Conservation (phyloP, 2,113 vertebrate species). For the Leptocoma aspasia region DNA sequence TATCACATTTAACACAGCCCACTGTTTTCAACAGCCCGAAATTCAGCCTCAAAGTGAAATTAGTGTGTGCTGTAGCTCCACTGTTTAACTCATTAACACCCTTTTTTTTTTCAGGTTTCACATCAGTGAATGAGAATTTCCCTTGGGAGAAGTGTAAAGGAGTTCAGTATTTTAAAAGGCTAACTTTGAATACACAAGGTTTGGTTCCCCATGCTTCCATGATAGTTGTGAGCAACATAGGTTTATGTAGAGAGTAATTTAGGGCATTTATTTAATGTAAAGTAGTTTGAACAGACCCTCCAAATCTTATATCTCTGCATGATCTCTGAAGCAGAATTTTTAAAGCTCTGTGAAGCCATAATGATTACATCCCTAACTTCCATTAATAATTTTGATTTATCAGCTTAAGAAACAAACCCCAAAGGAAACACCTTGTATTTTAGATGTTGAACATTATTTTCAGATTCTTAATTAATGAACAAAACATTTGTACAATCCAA, state of each 20-base stretch:
- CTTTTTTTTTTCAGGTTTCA: not conserved
- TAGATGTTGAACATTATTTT: not conserved
- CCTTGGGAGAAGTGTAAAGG: not conserved
- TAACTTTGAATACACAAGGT: not conserved
- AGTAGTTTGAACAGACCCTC: not conserved
- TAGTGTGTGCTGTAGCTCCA: not conserved
- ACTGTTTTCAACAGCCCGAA: not conserved
- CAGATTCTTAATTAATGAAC: not conserved
- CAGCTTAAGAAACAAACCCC: not conserved
- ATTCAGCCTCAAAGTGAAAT: not conserved
- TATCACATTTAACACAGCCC: not conserved
- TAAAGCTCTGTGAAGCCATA: not conserved
- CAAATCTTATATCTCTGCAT: not conserved
- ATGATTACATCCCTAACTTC: not conserved
- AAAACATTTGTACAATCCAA: not conserved
- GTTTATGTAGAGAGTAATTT: not conserved
- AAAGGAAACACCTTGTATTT: fast-evolving
- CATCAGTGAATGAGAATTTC: not conserved
- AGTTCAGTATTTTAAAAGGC: not conserved
- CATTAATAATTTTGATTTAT: not conserved
- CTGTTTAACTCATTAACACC: not conserved
- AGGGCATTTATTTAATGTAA: not conserved
- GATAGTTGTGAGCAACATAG: not conserved
- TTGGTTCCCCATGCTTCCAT: not conserved
- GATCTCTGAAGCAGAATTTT: not conserved